Evolutionary conservation across 2,113 vertebrate genomes (phyloP).

Genomic region (Lepisosteus oculatus): DNA sequence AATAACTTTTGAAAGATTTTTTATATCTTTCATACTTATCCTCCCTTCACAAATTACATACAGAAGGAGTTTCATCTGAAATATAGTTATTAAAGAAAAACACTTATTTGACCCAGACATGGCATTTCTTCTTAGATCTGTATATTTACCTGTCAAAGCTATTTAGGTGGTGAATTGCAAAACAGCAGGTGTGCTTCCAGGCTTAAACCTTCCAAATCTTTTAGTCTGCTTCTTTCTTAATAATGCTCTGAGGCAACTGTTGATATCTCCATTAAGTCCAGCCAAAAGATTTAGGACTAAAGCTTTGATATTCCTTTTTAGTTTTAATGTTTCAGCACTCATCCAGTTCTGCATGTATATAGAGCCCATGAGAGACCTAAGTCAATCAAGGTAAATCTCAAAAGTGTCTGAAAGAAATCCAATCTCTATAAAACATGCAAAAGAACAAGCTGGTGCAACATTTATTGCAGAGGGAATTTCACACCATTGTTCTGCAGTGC

Average conservation of each 20-base stretch:
- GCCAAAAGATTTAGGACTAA: neutral
- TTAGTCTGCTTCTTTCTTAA: neutral
- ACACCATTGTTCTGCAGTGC: neutral
- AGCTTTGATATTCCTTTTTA: constrained; percentile 3
- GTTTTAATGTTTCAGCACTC: constrained; percentile 1
- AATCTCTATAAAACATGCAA: neutral
- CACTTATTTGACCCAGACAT: no score
- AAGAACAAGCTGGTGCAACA: constrained; percentile 19
- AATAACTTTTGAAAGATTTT: no score
- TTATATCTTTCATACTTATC: no score
- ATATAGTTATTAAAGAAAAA: no score
- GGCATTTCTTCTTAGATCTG: no score
- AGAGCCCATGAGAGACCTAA: neutral
- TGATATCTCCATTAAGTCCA: constrained; percentile 8
- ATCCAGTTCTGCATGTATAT: neutral
- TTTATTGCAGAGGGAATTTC: neutral
- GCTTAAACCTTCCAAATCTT: neutral
- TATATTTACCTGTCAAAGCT: neutral
- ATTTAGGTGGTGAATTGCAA: neutral
- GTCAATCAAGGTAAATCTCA: constrained; percentile 8
- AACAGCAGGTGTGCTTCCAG: neutral
- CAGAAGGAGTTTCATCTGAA: no score
- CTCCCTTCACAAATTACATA: no score
- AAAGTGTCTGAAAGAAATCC: constrained; percentile 3
- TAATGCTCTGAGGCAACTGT: neutral